Evolutionary conservation across 2,888 invertebrate genomes (phyloP).

Genomic region (Nasonovia ribisnigri): DNA sequence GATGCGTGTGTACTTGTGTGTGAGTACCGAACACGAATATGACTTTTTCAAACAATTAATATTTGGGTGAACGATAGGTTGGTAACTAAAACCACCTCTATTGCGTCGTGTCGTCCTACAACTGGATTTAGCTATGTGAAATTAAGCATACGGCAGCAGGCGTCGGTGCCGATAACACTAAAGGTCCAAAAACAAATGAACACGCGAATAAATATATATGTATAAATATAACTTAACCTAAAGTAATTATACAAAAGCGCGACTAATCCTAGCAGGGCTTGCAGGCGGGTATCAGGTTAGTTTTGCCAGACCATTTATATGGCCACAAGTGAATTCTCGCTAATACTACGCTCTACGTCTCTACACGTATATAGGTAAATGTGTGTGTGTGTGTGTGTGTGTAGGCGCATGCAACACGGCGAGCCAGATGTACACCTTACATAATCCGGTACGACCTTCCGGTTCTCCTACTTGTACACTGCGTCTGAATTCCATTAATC

Average conservation of each 20-base stretch:
- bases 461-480: neutral
- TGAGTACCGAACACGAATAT: too few species aligned
- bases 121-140: neutral
- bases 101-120: neutral
- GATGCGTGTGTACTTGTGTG: neutral
- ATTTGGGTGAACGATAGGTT: too few species aligned
- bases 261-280: constrained; percentile 29
- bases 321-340: constrained; percentile 47
- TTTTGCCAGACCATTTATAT: constrained; percentile 34
- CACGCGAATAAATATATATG: neutral
- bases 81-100: neutral
- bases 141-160: neutral
- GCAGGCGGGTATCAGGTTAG: neutral
- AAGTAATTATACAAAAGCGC: constrained; percentile 52
- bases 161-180: constrained; percentile 4
- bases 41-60: too few species aligned
- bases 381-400: neutral
- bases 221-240: neutral
- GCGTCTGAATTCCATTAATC: constrained; percentile 49
- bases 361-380: too few species aligned
- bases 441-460: constrained; percentile 53
- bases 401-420: neutral
- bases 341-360: neutral
- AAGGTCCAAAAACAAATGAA: constrained; percentile 32
- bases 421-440: constrained; percentile 27